Evolutionary conservation across 2,797 vertebrate genomes (phyloP).

Genomic region (Onychomys arenicola): DNA sequence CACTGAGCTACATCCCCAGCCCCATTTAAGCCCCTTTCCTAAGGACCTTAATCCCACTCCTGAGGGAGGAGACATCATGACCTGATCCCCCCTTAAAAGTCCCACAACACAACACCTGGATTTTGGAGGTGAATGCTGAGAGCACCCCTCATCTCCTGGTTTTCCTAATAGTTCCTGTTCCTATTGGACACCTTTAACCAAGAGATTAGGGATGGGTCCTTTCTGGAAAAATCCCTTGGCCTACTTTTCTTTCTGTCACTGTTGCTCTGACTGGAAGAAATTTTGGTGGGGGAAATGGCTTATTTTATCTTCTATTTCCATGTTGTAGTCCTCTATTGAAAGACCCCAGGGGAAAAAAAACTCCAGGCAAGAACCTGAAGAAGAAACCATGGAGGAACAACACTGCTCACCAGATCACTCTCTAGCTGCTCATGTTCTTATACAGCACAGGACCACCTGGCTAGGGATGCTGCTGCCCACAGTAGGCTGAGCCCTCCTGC

Average conservation of each 20-base stretch:
- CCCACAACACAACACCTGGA: neutral
- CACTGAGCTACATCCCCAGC: neutral
- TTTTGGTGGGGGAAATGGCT: neutral
- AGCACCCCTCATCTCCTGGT: neutral
- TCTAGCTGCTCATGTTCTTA: neutral
- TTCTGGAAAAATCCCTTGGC: neutral
- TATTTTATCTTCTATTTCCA: neutral
- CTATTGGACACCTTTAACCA: neutral
- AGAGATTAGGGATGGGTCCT: neutral
- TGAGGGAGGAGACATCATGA: neutral
- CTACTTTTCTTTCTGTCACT: neutral
- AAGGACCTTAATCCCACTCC: neutral
- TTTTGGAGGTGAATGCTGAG: neutral
- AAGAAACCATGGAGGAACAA: neutral
- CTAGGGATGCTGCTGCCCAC: neutral
- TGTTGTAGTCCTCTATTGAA: neutral
- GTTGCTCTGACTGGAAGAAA: neutral
- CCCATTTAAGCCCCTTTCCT: neutral
- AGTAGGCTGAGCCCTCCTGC: neutral
- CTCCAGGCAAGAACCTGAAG: neutral
- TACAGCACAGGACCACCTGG: neutral
- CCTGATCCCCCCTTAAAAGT: neutral
- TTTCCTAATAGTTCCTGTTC: neutral
- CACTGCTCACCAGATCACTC: neutral
- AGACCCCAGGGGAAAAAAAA: neutral